phyloP scores from a whole-genome alignment of 2,888 invertebrate species.

The Lasioglossum vierecki region DNA sequence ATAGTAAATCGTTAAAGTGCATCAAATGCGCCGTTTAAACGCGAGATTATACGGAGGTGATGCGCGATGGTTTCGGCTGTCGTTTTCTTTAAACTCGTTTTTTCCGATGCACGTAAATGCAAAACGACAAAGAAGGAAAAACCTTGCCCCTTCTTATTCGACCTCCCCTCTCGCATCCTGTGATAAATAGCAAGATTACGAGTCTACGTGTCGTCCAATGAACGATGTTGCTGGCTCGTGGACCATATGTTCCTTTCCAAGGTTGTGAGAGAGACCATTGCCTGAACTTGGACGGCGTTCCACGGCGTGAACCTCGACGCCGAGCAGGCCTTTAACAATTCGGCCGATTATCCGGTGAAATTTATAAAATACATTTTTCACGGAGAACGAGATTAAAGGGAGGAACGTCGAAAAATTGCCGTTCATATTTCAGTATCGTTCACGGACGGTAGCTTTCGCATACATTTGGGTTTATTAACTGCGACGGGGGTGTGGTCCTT shows the following conservation, averaged over 20 bases:
- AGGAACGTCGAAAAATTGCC: slow-evolving; percentile 51
- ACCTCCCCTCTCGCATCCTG: slow-evolving; percentile 75
- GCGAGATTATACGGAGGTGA: background rate
- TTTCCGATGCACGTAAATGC: slow-evolving; percentile 55
- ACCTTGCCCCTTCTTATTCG: slow-evolving; percentile 45
- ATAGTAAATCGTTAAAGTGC: background rate
- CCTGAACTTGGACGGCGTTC: slow-evolving; percentile 61
- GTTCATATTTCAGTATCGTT: slow-evolving; percentile 55
- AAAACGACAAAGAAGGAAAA: slow-evolving; percentile 32
- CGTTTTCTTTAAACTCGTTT: slow-evolving; percentile 51
- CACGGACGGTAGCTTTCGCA: slow-evolving; percentile 22
- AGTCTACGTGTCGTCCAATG: slow-evolving; percentile 77
- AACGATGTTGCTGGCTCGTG: slow-evolving; percentile 75
- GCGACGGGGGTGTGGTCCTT: background rate
- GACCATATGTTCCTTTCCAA: slow-evolving; percentile 81
- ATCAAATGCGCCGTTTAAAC: background rate
- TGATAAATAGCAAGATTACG: slow-evolving; percentile 83
- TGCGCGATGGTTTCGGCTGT: slow-evolving; percentile 15
- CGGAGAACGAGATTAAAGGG: slow-evolving; percentile 49
- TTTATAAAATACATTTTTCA: slow-evolving; percentile 56
- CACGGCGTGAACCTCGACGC: slow-evolving; percentile 41
- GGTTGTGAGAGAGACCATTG: slow-evolving; percentile 76
- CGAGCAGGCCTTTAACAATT: slow-evolving; percentile 50
- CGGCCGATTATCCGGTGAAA: slow-evolving; percentile 60
- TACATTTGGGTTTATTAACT: slow-evolving; percentile 48